Evolutionary conservation across 1,140 invertebrate genomes (phyloP), one percentile per base, ranked within the genome.

Genomic region (Akabosia matsudoensis): DNA sequence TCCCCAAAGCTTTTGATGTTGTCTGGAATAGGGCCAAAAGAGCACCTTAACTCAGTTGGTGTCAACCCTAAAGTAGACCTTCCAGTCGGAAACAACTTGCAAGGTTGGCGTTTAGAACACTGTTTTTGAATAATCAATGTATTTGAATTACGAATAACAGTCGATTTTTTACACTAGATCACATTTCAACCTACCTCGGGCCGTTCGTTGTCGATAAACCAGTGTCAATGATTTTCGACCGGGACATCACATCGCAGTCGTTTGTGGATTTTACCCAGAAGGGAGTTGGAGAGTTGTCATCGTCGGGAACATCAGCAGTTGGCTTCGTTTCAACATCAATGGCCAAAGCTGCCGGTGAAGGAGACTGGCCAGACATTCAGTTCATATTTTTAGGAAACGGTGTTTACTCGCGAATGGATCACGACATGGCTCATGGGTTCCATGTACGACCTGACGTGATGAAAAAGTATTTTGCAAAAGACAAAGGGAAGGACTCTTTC

Each of bases 1-100:
- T 78, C 79, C 34, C 83, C 84, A n/a, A 78, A 83, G 61, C 61
- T 88, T 16, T 81, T 87, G 16, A 83, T 87, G 83, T 75, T 86
- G 2, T 86, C 85, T 70, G 86, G 86, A 24, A 80, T 87, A 54
- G 85, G 85, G 56, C 84, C 85, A 7, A 82, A 76, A 71, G 76
- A 83, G 4, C 83, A 86, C 74, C 74, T 87, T 37, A 54, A 82
- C 73, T 71, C 75, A 22, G 70, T 79, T 56, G 54, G 74, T 3
- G 76, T 75, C 1, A 56, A 14, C 0, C n/a, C 70, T 16, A 28
- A 34, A 10, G 74, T 31, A 28, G 64, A 73, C 33, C 56, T 78
- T 16, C 74, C 51, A 18, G 45, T 45, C 18, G 74, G 70, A 10
- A 26, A 4, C 1, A 76, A 76, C 37, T n/a, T 74, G 1, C 76